Conservation (phyloP, 2,888 invertebrate species). For the Baronia brevicornis region DNA sequence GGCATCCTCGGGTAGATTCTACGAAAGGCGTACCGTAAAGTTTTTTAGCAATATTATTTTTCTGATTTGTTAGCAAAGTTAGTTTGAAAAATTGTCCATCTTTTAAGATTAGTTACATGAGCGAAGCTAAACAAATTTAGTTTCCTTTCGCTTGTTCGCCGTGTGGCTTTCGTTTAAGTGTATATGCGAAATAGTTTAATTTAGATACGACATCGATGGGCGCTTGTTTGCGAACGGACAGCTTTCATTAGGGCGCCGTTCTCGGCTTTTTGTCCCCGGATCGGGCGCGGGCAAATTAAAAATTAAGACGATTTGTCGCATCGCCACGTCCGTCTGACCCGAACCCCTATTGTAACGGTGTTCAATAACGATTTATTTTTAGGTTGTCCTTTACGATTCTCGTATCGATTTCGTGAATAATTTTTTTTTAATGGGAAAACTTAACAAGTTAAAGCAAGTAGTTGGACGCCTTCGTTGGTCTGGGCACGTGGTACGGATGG, state of each 20-base stretch:
- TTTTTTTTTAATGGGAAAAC: neutral
- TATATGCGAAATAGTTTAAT: conserved; percentile 51
- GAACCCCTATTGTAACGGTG: conserved; percentile 9
- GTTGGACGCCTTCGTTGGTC: too few species aligned
- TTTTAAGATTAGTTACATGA: too few species aligned
- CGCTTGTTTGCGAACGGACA: conserved; percentile 32
- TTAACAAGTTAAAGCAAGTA: too few species aligned
- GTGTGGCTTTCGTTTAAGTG: conserved; percentile 23
- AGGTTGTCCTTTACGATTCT: too few species aligned
- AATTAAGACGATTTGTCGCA: conserved; percentile 29
- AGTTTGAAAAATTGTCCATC: too few species aligned
- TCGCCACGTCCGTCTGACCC: conserved; percentile 15
- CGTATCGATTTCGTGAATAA: too few species aligned
- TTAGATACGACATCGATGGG: conserved; percentile 42
- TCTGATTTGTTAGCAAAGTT: conserved; percentile 6
- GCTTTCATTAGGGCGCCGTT: conserved; percentile 34
- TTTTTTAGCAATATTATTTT: too few species aligned
- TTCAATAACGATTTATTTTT: conserved; percentile 9
- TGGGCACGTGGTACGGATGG: too few species aligned
- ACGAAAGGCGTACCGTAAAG: too few species aligned
- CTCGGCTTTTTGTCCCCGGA: conserved; percentile 24
- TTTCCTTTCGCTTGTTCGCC: conserved; percentile 6
- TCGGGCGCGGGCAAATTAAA: conserved; percentile 32
- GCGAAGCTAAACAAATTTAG: too few species aligned
- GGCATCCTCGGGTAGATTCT: too few species aligned